Base-by-base conservation (phyloP, 2,797 vertebrate genomes). In the Champsocephalus esox region DNA sequence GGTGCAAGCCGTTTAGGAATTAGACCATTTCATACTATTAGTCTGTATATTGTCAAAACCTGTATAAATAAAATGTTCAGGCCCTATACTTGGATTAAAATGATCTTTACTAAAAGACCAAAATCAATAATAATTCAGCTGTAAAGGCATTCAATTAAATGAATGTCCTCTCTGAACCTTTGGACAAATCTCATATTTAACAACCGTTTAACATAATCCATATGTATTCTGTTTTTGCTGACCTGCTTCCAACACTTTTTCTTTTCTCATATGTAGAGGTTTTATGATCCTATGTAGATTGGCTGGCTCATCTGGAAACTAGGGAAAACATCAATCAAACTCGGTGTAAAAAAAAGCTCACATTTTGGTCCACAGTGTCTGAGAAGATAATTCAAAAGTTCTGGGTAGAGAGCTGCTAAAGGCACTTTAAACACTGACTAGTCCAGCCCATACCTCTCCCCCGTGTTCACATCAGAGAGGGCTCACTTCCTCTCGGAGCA, bases 121-220 rank as follows among this genome's bases (percentile, higher is more conserved):
- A 83, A 68, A 86, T 67, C 56, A 65, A 72, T 73, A 72, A 91
- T 55, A 86, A 70, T 54, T 67, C 63, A 71, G 52, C 45, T 54
- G 73, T 49, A 80, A 55, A 74, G n/a, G 63, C 17, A 66, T 71
- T 82, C 84, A 82, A 87, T 81, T 57, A 82, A 41, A 84, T 66
- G 4, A 72, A 74, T 17, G 17, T 50, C 61, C 43, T 76, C 52
- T 66, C 70, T 58, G 34, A 78, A 77, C 41, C 74, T 58, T 62
- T 62, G 50, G 38, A 72, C 11, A 21, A 63, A 71, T 62, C 2
- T 59, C 48, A 62, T 54, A 66, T 82, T 54, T 43, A 74, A 24
- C n/a, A 73, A 69, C 61, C 17, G 12, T 62, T 78, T 61, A 17
- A 70, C 60, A 77, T 28, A 32, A 82, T 52, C 74, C 2, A 73